A percentile compares a stretch with the other conserved stretches of the same genome.
These are phyloP conservation scores for Lycodopsis pacificus DNA, from an alignment of 2,797 vertebrate genomes.

Conservation along the genomic window DNA sequence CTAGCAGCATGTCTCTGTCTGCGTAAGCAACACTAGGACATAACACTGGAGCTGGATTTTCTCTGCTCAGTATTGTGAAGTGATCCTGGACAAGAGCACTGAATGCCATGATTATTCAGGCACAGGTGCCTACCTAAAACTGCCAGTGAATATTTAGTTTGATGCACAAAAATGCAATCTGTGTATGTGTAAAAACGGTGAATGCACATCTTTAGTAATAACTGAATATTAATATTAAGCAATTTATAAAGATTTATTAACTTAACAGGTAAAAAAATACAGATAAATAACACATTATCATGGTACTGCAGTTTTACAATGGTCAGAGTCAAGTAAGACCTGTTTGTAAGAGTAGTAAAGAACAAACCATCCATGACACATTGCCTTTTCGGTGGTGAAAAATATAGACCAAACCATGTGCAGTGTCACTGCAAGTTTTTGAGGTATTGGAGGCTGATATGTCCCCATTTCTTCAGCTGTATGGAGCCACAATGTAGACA, in stretches of 20 bases:
- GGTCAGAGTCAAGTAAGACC: constrained; percentile 32
- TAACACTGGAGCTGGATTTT: constrained; percentile 36
- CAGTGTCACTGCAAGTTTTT: constrained; percentile 31
- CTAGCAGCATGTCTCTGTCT: constrained; percentile 7
- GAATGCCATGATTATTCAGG: not conserved
- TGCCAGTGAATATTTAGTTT: not conserved
- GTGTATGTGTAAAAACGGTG: not conserved
- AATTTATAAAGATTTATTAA: constrained; percentile 75
- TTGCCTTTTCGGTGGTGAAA: constrained; percentile 26
- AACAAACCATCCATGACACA: constrained; percentile 21
- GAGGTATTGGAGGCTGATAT: constrained; percentile 62
- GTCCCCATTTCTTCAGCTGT: constrained; percentile 22
- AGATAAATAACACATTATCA: constrained; percentile 61
- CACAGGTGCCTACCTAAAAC: not conserved
- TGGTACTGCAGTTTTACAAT: constrained; percentile 19
- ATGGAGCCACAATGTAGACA: constrained; percentile 25
- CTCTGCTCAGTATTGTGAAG: not conserved
- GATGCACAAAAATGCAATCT: not conserved
- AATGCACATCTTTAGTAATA: constrained; percentile 1
- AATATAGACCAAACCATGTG: constrained; percentile 21
- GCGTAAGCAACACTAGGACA: constrained; percentile 27
- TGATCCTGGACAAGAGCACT: not conserved
- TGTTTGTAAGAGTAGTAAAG: constrained; percentile 3
- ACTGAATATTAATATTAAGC: constrained; percentile 22
- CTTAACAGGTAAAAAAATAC: constrained; percentile 68